phyloP scores from a whole-genome alignment of 2,113 vertebrate genomes.

The Callaeas wilsoni region DNA sequence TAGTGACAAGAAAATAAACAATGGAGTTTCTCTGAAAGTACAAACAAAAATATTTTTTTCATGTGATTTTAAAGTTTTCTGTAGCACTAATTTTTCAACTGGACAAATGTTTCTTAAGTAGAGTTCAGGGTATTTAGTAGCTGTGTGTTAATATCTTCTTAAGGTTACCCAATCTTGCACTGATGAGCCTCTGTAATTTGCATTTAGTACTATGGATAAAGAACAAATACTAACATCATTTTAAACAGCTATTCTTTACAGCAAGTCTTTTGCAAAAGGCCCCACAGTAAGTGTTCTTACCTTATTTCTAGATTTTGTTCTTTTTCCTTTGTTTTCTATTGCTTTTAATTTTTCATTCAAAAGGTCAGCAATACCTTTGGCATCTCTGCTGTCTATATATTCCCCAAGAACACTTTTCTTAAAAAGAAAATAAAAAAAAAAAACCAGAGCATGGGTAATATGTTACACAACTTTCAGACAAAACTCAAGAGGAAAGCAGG shows the following conservation, averaged over 20 bases:
- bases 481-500: neutral
- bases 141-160: neutral
- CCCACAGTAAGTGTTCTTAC: conserved; percentile 60
- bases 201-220: neutral
- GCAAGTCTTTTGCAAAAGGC: neutral
- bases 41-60: neutral
- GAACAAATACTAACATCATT: neutral
- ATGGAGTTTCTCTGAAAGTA: neutral
- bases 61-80: neutral
- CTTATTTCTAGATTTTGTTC: conserved; percentile 75
- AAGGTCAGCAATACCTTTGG: conserved; percentile 79
- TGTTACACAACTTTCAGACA: neutral
- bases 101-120: neutral
- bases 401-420: conserved; percentile 79
- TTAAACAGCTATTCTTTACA: neutral
- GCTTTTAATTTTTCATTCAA: conserved; percentile 79
- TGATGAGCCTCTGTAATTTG: neutral
- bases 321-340: conserved; percentile 71
- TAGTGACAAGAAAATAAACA: conserved; percentile 48
- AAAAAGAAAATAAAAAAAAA: neutral
- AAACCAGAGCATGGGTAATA: neutral
- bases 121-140: neutral
- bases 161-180: neutral
- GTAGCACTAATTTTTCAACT: neutral
- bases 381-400: conserved; percentile 84